Conservation (phyloP, 2,113 vertebrate genomes). For the Thinocorus orbignyianus region DNA sequence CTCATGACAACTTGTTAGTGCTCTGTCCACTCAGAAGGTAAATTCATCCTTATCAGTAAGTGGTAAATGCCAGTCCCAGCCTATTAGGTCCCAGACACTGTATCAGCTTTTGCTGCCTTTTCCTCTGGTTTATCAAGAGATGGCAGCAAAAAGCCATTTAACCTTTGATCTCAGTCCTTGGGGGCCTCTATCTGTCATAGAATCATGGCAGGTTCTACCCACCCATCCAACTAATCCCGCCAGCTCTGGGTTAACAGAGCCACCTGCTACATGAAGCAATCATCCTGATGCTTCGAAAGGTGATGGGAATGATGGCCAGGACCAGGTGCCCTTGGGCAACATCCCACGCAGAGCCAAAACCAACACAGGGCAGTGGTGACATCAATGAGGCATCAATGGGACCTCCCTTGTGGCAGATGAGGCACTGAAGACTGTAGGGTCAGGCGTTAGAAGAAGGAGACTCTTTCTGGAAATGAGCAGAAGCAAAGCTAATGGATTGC, state of each 20-base stretch:
- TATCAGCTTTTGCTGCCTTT: not conserved
- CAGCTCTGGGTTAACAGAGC: accelerated
- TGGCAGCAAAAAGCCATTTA: conserved; percentile 67
- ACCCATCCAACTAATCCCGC: not conserved
- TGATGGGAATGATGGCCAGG: accelerated
- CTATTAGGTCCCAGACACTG: not conserved
- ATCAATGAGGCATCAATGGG: accelerated
- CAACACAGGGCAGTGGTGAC: accelerated
- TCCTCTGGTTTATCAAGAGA: conserved; percentile 51
- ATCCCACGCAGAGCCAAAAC: accelerated
- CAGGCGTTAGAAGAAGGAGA: not conserved
- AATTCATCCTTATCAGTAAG: not conserved
- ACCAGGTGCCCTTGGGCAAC: accelerated
- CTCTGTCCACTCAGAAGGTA: not conserved
- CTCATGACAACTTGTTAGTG: not conserved
- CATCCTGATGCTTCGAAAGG: accelerated
- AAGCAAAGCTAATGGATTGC: not conserved
- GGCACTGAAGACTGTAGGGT: not conserved
- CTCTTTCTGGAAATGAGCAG: not conserved
- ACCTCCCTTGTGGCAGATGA: not conserved
- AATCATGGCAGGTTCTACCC: not conserved
- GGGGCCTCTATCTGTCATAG: not conserved
- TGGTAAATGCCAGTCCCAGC: not conserved
- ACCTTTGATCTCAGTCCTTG: conserved; percentile 47
- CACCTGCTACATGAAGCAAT: accelerated